phyloP scores from a whole-genome alignment of 2,797 vertebrate species.

The Jordanella pulchra region DNA sequence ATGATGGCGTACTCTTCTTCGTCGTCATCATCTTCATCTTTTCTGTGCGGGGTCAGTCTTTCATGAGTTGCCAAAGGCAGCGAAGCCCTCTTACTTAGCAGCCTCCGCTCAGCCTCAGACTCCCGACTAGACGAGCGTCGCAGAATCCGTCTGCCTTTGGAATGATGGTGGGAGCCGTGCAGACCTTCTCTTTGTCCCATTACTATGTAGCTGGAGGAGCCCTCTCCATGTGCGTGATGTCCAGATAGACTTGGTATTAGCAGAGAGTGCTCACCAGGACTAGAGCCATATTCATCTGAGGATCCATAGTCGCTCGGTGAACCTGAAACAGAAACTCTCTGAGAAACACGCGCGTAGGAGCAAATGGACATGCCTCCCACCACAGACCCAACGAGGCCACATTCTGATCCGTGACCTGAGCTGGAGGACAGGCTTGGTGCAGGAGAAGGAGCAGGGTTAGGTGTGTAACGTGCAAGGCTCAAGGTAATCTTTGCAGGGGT shows the following conservation, averaged over 20 bases:
- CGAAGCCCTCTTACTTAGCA: conserved; percentile 81
- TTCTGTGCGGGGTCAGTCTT: conserved; percentile 60
- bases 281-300: conserved; percentile 87
- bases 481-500: conserved; percentile 85
- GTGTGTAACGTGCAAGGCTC: conserved; percentile 81
- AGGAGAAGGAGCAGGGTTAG: conserved; percentile 81
- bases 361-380: conserved; percentile 80
- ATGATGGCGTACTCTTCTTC: conserved; percentile 85
- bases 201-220: conserved; percentile 80
- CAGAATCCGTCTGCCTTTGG: conserved; percentile 78
- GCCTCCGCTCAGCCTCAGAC: conserved; percentile 77
- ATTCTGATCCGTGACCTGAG: conserved; percentile 84
- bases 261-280: conserved; percentile 82
- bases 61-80: conserved; percentile 77
- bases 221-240: conserved; percentile 70
- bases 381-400: conserved; percentile 79
- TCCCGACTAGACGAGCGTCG: conserved; percentile 79
- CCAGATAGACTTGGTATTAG: conserved; percentile 74
- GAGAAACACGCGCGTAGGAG: conserved; percentile 80
- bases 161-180: conserved; percentile 72
- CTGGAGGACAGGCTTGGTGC: conserved; percentile 83
- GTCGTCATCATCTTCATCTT: conserved; percentile 80
- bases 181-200: conserved; percentile 80
- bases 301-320: conserved; percentile 86
- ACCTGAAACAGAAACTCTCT: conserved; percentile 83